Evolutionary conservation across 2,797 vertebrate species (phyloP), one percentile per base, ranked within the genome.

Genomic region (Mormyrops boulengeri): DNA sequence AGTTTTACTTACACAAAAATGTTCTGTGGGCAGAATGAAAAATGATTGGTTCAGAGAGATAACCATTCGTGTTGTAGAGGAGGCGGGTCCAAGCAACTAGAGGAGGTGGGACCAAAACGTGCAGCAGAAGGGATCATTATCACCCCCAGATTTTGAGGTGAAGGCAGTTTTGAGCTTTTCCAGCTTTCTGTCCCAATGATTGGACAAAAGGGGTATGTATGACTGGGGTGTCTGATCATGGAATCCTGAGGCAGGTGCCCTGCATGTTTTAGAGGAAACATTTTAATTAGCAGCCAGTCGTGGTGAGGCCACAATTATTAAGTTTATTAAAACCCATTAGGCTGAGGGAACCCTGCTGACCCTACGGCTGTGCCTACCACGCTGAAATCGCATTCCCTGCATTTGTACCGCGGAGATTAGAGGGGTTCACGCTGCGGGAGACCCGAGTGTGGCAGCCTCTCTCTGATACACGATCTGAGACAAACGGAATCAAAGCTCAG

Each of bases 401-500:
- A 0, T 30, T 44, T 30, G 22, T 34, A n/a, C 44, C 1, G 4
- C 12, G 3, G n/a, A 50, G 84, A 53, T 50, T 26, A 50, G 22
- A 26, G 47, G 26, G 84, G 4, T 80, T 44, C 1, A 38, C 6
- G 14, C 73, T 69, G 38, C 19, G 3, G 50, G 66, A n/a, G 47
- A 17, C 52, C 44, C 4, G n/a, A 86, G 22, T 26, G 0, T 84
- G 66, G 62, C 60, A 19, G 60, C 57, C 17, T 69, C 4, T 34
- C 53, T 26, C n/a, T 69, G 41, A 30, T 44, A 30, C 69, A 82
- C 9, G 69, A 90, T 90, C 88, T 84, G 57, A 88, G 47, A 85
- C 5, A 19, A 85, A 41, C 14, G 30, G 57, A 89, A 91, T 92
- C 69, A n/a, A 91, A 91, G 44, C 34, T 0, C 89, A 88, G 90